These are phyloP conservation scores for Trichomalopsis sarcophagae DNA, from an alignment of 1,140 invertebrate species.

Conservation along the genomic window DNA sequence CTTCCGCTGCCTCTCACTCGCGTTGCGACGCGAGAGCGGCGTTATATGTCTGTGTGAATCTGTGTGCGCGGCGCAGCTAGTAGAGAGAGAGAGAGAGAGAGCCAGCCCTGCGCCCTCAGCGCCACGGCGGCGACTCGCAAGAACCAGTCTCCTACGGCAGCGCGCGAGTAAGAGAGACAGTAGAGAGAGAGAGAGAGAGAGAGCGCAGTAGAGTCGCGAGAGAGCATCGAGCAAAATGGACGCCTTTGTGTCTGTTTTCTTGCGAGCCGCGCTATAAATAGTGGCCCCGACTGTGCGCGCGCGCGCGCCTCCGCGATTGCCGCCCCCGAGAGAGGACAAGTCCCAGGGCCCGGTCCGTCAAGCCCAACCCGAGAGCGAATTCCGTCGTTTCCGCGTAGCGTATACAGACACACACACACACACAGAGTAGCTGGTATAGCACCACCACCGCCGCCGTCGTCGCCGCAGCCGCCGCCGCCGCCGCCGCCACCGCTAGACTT, in stretches of 20 bases:
- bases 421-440: background rate
- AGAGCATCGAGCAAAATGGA: conserved; percentile 71
- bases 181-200: conserved; percentile 7
- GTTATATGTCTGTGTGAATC: background rate
- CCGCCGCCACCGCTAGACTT: background rate
- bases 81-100: too few species aligned
- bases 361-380: background rate
- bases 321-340: background rate
- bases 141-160: background rate
- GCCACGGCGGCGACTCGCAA: conserved; percentile 5
- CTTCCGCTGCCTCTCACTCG: conserved; percentile 65
- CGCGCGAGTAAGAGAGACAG: background rate
- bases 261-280: conserved; percentile 47
- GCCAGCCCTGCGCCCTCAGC: background rate
- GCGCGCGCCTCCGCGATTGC: background rate
- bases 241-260: conserved; percentile 75
- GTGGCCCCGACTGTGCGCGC: conserved; percentile 26
- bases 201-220: background rate
- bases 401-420: too few species aligned
- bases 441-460: background rate
- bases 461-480: background rate
- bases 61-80: too few species aligned
- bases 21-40: background rate
- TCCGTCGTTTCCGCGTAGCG: background rate
- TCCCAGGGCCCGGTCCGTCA: background rate